Evolutionary conservation across 2,888 invertebrate genomes (phyloP).

Genomic region (Portevinia maculata): DNA sequence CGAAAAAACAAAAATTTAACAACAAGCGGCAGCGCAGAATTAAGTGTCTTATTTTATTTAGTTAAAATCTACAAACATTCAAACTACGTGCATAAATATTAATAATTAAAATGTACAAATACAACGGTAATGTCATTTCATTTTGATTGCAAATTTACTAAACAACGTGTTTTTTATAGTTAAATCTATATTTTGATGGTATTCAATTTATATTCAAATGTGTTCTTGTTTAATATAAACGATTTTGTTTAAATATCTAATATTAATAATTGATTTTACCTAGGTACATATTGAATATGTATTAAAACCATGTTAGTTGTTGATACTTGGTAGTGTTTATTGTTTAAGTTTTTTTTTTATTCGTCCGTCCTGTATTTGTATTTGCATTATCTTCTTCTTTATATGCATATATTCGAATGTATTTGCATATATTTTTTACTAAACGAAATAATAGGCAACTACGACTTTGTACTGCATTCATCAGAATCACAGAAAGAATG

Average conservation of each 20-base stretch:
- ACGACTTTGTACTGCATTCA: conserved; percentile 38
- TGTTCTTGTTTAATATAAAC: conserved; percentile 54
- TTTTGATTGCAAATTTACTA: conserved; percentile 35
- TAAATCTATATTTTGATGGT: conserved; percentile 42
- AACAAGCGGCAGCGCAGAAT: conserved; percentile 53
- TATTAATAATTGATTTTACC: conserved; percentile 22
- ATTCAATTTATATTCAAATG: conserved; percentile 47
- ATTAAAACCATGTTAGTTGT: conserved; percentile 71
- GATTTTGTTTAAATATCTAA: conserved; percentile 13
- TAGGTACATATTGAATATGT: conserved; percentile 70
- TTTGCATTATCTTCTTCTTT: no score
- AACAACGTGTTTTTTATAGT: conserved; percentile 13
- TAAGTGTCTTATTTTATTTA: conserved; percentile 73
- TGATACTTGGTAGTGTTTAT: conserved; percentile 68
- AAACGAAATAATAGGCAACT: conserved; percentile 12
- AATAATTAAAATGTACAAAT: conserved; percentile 49
- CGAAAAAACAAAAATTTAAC: conserved; percentile 14
- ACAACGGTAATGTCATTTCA: conserved; percentile 50
- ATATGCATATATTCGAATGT: not conserved
- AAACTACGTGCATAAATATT: conserved; percentile 34
- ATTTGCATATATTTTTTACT: conserved; percentile 16
- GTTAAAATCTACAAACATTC: conserved; percentile 68
- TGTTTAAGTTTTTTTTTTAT: conserved; percentile 62
- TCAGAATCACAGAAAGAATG: conserved; percentile 15
- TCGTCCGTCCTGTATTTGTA: conserved; percentile 63